Evolutionary conservation across 2,888 invertebrate genomes (phyloP), one percentile per base, ranked within the genome.

Genomic region (Lottia gigantea): DNA sequence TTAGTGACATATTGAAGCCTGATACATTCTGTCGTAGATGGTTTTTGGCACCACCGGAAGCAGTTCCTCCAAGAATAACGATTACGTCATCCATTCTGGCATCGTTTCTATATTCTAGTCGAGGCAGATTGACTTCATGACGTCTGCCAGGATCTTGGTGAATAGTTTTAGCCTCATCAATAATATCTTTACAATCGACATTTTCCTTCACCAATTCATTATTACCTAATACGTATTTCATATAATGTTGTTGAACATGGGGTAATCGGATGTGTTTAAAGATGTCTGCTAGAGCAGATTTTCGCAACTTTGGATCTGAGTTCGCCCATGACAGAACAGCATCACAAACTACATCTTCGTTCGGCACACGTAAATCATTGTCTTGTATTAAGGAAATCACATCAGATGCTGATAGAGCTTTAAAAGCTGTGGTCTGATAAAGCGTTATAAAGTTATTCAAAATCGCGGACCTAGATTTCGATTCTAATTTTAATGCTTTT

Each of bases 291-390:
- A 81, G 73, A 46, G 67, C 72, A 23, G 64, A 47, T 16, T 74
- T 77, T 26, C 78, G 65, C 8, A 67, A 62, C 16, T 72, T 74
- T 40, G 15, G 47, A 46, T 79, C 79, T 31, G 73, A 76, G 47
- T 76, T 77, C 12, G 78, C 71, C 81, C 81, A 81, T 15, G 71
- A 72, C 63, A 81, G 70, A 12, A 80, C 75, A 31, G 79, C 79
- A 68, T 77, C 77, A 65, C 76, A 78, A 0, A 80, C 77, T 63
- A 71, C 74, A 25, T 77, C 78, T 55, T 81, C 81, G 70, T 76
- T 78, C 25, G 78, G 74, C 0, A 77, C 75, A 23, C 66, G 72
- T 61, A 81, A 70, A 46, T 73, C 77, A 61, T 78, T 71, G 64
- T 75, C 64, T 26, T 66, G 63, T 16, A 81, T 74, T 12, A 81